These are phyloP conservation scores for Anoplophora glabripennis DNA, from an alignment of 1,140 invertebrate genomes.

Conservation along the genomic window DNA sequence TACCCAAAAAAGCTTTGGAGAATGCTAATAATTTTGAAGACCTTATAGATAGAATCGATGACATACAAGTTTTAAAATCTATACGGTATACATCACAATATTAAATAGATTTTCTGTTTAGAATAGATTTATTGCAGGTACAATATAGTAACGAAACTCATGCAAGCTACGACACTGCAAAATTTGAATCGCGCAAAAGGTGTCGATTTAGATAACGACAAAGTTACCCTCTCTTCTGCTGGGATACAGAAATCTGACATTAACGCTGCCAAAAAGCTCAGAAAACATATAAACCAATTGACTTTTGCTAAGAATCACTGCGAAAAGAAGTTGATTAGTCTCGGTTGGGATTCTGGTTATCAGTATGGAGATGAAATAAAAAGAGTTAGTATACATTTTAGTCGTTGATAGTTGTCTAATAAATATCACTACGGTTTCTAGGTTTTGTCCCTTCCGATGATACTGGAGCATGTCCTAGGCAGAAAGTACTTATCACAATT, in stretches of 20 bases:
- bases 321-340: conserved; percentile 71
- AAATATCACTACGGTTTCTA: conserved; percentile 15
- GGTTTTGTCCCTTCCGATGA: conserved; percentile 62
- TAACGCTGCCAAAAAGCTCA: conserved; percentile 67
- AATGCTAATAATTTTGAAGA: conserved; percentile 89
- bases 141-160: conserved; percentile 86
- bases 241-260: conserved; percentile 65
- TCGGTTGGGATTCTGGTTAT: conserved; percentile 78
- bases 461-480: conserved; percentile 69
- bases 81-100: conserved; percentile 57
- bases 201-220: conserved; percentile 69
- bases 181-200: conserved; percentile 83
- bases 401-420: too few species aligned
- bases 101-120: background rate
- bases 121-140: conserved; percentile 56
- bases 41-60: conserved; percentile 79
- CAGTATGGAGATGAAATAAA: conserved; percentile 49
- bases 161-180: conserved; percentile 89
- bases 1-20: conserved; percentile 78
- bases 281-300: conserved; percentile 77
- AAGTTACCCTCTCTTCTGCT: conserved; percentile 51
- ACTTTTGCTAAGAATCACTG: conserved; percentile 81
- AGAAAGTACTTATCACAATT: conserved; percentile 74
- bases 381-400: conserved; percentile 22
- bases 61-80: conserved; percentile 78